Evolutionary conservation across 2,888 invertebrate genomes (phyloP).

Genomic region (Drosophila cognata): DNA sequence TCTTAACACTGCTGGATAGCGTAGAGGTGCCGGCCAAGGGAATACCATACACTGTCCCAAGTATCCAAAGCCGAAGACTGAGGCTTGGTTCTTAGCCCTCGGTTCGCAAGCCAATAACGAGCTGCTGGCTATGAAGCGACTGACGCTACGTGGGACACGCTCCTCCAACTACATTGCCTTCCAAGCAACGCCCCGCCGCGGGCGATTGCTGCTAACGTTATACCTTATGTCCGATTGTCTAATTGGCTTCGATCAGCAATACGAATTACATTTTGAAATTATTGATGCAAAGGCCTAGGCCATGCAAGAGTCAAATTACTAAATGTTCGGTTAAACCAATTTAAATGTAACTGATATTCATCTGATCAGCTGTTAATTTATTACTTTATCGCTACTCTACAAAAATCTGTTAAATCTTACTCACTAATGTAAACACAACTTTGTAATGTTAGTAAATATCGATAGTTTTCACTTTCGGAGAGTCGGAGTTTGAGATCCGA

Average conservation of each 20-base stretch:
- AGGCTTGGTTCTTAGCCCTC: slow-evolving; percentile 96
- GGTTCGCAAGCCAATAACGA: slow-evolving; percentile 90
- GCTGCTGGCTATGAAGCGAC: slow-evolving; percentile 92
- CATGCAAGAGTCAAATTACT: not conserved
- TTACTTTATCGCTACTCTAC: too few species aligned
- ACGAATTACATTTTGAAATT: slow-evolving; percentile 87
- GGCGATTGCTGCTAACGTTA: slow-evolving; percentile 91
- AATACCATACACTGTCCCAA: slow-evolving; percentile 92
- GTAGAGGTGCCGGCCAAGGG: slow-evolving; percentile 66
- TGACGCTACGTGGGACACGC: slow-evolving; percentile 86
- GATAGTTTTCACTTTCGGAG: too few species aligned
- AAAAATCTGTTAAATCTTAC: too few species aligned
- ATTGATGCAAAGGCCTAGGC: slow-evolving; percentile 65
- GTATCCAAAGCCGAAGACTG: slow-evolving; percentile 97
- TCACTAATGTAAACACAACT: too few species aligned
- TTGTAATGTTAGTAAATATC: too few species aligned
- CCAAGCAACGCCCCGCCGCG: slow-evolving; percentile 88
- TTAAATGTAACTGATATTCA: too few species aligned
- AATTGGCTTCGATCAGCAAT: slow-evolving; percentile 97
- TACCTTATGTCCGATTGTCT: slow-evolving; percentile 97
- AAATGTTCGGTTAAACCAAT: too few species aligned
- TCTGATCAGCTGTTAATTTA: too few species aligned
- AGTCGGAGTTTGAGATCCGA: too few species aligned
- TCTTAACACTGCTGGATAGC: slow-evolving; percentile 85
- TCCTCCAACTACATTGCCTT: slow-evolving; percentile 87